Percentiles rank a stretch among this genome's conserved stretches.
Conservation (phyloP, 1,140 invertebrate genomes). For the Drosophila elegans region DNA sequence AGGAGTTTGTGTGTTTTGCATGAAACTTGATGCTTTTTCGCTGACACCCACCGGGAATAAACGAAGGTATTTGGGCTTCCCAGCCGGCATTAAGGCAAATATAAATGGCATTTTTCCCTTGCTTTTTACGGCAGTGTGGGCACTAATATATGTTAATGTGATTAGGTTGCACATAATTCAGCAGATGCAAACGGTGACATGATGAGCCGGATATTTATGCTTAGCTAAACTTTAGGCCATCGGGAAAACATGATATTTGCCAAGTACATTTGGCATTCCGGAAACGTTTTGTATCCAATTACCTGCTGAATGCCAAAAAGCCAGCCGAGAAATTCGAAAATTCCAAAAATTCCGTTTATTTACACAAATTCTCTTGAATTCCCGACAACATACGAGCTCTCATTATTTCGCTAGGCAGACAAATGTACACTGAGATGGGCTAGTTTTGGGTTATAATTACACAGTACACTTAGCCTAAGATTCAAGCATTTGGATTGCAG, state of each 20-base stretch:
- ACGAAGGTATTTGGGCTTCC: constrained; percentile 44
- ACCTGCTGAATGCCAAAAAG: constrained; percentile 9
- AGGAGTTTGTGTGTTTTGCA: constrained; percentile 20
- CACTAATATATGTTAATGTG: constrained; percentile 63
- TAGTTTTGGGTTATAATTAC: constrained; percentile 43
- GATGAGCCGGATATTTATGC: constrained; percentile 10
- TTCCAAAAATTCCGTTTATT: constrained; percentile 78
- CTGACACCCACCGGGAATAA: constrained; percentile 48
- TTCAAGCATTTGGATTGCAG: constrained; percentile 20
- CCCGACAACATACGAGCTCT: constrained; percentile 45
- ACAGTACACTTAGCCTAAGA: constrained; percentile 33
- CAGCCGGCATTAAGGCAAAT: constrained; percentile 51
- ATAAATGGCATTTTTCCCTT: constrained; percentile 39
- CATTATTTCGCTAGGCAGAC: constrained; percentile 45
- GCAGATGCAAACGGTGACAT: constrained; percentile 3
- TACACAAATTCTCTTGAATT: constrained; percentile 67
- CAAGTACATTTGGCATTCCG: constrained; percentile 18
- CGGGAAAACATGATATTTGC: too few relatives aligned
- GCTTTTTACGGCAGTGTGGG: constrained; percentile 27
- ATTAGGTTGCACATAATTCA: constrained; percentile 48
- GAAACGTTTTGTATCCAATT: constrained; percentile 19
- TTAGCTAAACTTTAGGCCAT: background rate
- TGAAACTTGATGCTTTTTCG: constrained; percentile 69
- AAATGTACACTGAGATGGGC: constrained; percentile 63
- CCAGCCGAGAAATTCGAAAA: constrained; percentile 25